Evolutionary conservation across 2,888 invertebrate species (phyloP).

Genomic region (Agapetus fuscipes): DNA sequence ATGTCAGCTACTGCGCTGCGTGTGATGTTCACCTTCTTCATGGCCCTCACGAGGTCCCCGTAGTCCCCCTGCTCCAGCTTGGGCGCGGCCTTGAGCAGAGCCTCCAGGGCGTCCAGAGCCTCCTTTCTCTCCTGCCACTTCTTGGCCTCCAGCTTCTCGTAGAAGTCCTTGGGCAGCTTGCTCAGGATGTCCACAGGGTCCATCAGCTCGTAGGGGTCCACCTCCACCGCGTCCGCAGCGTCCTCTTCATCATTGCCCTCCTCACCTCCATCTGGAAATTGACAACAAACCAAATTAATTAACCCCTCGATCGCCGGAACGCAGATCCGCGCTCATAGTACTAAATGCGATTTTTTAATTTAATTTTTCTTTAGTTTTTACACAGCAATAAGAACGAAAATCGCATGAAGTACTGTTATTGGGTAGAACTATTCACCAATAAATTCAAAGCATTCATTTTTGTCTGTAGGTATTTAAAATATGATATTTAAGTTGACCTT

Average conservation of each 20-base stretch:
- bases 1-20: not conserved
- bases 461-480: too few relatives aligned
- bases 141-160: conserved; percentile 86
- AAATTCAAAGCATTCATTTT: too few relatives aligned
- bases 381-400: too few relatives aligned
- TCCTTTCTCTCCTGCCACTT: conserved; percentile 97
- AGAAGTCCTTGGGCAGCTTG: conserved; percentile 91
- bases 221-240: conserved; percentile 48
- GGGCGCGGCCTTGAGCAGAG: conserved; percentile 65
- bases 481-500: too few relatives aligned
- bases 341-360: too few relatives aligned
- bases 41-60: conserved; percentile 73
- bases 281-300: conserved; percentile 27
- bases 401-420: too few relatives aligned
- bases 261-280: conserved; percentile 33
- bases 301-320: conserved; percentile 4
- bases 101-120: conserved; percentile 73
- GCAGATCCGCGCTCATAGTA: too few relatives aligned
- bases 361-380: too few relatives aligned
- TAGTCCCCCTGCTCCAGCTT: conserved; percentile 90
- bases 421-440: too few relatives aligned
- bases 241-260: conserved; percentile 51
- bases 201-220: conserved; percentile 86
- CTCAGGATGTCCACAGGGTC: conserved; percentile 90
- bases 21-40: conserved; percentile 62